phyloP scores from a whole-genome alignment of 2,888 invertebrate species.

The Agelastica alni region DNA sequence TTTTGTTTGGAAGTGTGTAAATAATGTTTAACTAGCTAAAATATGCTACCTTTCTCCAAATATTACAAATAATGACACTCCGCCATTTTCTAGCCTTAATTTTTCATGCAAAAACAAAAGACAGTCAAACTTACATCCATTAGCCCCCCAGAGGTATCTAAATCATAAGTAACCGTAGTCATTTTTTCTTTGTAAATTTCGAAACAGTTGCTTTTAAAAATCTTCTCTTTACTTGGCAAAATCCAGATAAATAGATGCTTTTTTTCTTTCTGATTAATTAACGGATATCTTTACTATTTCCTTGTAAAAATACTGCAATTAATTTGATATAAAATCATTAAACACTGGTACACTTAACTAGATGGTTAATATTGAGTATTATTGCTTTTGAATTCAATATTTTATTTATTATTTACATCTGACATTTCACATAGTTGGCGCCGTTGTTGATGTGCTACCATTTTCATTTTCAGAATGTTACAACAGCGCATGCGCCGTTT shows the following conservation, averaged over 20 bases:
- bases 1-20: too few species aligned
- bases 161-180: slow-evolving; percentile 73
- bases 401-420: slow-evolving; percentile 29
- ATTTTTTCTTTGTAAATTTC: slow-evolving; percentile 49
- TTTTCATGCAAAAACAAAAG: slow-evolving; percentile 33
- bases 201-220: slow-evolving; percentile 4
- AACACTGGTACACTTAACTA: slow-evolving; percentile 21
- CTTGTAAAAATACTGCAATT: slow-evolving; percentile 18
- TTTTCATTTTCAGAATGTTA: slow-evolving; percentile 45
- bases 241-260: slow-evolving; percentile 2
- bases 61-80: slow-evolving; percentile 25
- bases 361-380: slow-evolving; percentile 24
- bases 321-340: slow-evolving; percentile 19
- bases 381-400: slow-evolving; percentile 19
- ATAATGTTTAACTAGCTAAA: background rate
- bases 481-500: background rate
- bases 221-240: slow-evolving; percentile 1
- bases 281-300: slow-evolving; percentile 20
- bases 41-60: slow-evolving; percentile 12
- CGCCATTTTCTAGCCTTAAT: slow-evolving; percentile 41
- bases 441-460: slow-evolving; percentile 33
- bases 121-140: slow-evolving; percentile 75
- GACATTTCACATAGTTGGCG: slow-evolving; percentile 36
- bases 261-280: slow-evolving; percentile 26
- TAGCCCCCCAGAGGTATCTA: slow-evolving; percentile 78